phyloP scores from a whole-genome alignment of 2,888 invertebrate genomes.

The Xanthia icteritia region DNA sequence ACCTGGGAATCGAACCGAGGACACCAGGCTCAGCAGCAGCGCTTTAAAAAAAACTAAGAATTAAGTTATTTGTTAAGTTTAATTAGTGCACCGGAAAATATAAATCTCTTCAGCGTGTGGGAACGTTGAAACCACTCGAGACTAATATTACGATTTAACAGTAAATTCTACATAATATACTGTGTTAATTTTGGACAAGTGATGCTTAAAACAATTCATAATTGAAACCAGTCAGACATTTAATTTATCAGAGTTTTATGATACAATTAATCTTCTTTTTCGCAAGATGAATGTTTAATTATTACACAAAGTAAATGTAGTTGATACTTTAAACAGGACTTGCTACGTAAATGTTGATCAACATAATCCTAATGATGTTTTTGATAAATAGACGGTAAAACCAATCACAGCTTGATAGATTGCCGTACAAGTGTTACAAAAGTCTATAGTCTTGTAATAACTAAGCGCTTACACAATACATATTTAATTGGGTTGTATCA shows the following conservation, averaged over 20 bases:
- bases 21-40: neutral
- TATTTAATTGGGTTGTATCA: conserved; percentile 86
- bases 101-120: neutral
- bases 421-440: conserved; percentile 79
- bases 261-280: conserved; percentile 26
- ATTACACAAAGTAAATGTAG: conserved; percentile 33
- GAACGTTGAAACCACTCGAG: neutral
- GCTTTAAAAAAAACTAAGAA: neutral
- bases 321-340: conserved; percentile 19
- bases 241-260: neutral
- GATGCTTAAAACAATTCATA: conserved; percentile 21
- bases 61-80: conserved; percentile 1
- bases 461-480: conserved; percentile 84
- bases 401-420: conserved; percentile 82
- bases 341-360: conserved; percentile 58
- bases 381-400: conserved; percentile 82
- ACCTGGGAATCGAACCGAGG: neutral
- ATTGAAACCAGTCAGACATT: neutral
- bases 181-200: neutral
- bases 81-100: neutral
- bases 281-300: conserved; percentile 31
- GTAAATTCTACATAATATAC: neutral
- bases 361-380: conserved; percentile 75
- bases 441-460: conserved; percentile 81
- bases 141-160: neutral